Percentiles rank a stretch among this genome's conserved stretches.
These are phyloP conservation scores for Anaspis maculata DNA, from an alignment of 2,888 invertebrate species.

Conservation along the genomic window DNA sequence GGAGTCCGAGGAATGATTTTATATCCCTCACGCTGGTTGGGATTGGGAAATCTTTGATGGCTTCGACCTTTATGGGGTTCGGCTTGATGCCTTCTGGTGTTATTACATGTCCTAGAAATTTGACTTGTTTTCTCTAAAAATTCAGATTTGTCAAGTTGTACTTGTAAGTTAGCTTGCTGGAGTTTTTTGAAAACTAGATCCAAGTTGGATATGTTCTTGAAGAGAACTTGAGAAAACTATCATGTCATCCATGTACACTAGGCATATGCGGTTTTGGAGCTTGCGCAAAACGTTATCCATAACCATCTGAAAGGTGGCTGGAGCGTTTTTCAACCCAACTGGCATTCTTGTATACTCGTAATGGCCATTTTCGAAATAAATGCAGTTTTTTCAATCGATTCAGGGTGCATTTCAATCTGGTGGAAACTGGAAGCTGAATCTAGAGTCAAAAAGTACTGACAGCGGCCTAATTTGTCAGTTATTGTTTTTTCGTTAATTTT, in stretches of 20 bases:
- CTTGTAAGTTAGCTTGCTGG: not conserved
- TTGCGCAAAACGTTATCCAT: slow-evolving; percentile 14
- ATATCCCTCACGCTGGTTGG: slow-evolving; percentile 4
- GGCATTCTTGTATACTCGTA: slow-evolving; percentile 18
- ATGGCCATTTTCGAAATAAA: slow-evolving; percentile 16
- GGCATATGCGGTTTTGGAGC: slow-evolving; percentile 9
- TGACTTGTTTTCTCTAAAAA: slow-evolving; percentile 4
- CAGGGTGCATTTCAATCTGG: too few relatives aligned
- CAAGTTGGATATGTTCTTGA: slow-evolving; percentile 3
- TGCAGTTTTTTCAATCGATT: too few relatives aligned
- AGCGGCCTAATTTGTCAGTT: too few relatives aligned
- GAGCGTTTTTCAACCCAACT: slow-evolving; percentile 6
- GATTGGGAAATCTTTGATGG: slow-evolving; percentile 6
- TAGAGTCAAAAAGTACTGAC: too few relatives aligned
- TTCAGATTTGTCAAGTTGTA: slow-evolving; percentile 8
- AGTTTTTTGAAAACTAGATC: slow-evolving; percentile 1
- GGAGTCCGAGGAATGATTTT: slow-evolving; percentile 2
- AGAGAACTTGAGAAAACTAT: slow-evolving; percentile 8
- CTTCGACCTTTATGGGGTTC: slow-evolving; percentile 8
- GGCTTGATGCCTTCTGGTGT: slow-evolving; percentile 10
- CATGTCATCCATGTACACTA: slow-evolving; percentile 18
- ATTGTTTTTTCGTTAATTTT: too few relatives aligned
- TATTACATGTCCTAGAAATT: slow-evolving; percentile 8
- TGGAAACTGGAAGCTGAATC: too few relatives aligned
- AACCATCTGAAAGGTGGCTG: not conserved